Percentiles rank a stretch among this genome's conserved stretches.
phyloP scores from a whole-genome alignment of 2,113 vertebrate species.

The Hiodon alosoides region DNA sequence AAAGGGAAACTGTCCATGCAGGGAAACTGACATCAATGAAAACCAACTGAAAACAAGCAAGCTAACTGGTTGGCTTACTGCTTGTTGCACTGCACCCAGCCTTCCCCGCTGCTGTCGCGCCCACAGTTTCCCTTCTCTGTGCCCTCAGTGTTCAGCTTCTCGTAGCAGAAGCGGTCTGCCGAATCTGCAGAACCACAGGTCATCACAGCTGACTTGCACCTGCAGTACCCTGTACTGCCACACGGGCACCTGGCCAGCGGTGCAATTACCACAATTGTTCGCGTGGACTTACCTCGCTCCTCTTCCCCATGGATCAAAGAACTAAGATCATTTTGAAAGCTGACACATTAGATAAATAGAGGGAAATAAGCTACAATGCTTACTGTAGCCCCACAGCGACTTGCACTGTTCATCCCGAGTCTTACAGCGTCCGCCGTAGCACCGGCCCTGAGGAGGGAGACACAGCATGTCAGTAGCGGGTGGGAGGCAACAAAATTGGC shows the following conservation, averaged over 20 bases:
- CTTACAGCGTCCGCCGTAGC: conserved; percentile 88
- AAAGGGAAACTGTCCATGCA: not conserved
- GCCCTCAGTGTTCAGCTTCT: conserved; percentile 91
- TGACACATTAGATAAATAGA: not conserved
- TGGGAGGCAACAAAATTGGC: not conserved
- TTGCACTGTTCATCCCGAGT: conserved; percentile 86
- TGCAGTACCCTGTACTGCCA: not conserved
- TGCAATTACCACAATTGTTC: too few species aligned
- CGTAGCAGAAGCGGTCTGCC: conserved; percentile 91
- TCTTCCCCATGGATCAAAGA: too few species aligned
- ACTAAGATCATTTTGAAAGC: too few species aligned
- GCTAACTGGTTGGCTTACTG: conserved; percentile 68
- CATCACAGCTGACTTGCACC: not conserved
- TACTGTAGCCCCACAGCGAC: conserved; percentile 82
- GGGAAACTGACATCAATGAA: not conserved
- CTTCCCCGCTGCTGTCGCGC: conserved; percentile 62
- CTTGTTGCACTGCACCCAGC: conserved; percentile 91
- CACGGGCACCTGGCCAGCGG: not conserved
- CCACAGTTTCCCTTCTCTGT: conserved; percentile 93
- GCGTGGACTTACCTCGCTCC: too few species aligned
- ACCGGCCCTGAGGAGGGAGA: conserved; percentile 73
- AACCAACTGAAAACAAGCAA: not conserved
- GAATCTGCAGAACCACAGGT: conserved; percentile 60
- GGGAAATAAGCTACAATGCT: conserved; percentile 43
- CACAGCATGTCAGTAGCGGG: not conserved